These are phyloP conservation scores for Drosophila emarginata DNA, from an alignment of 2,888 invertebrate species.

Conservation along the genomic window DNA sequence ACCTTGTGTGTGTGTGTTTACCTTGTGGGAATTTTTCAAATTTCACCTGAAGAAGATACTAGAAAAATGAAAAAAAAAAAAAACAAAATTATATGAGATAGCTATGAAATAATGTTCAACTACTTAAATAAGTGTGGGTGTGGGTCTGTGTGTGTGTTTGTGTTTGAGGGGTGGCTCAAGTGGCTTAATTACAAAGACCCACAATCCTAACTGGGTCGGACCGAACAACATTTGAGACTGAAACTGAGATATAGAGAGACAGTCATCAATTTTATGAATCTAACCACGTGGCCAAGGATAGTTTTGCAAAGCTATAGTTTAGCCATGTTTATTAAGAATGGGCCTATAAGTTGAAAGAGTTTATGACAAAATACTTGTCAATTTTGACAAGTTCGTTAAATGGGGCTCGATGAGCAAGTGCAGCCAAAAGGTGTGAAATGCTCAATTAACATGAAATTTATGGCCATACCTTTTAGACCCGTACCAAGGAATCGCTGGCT, in stretches of 20 bases:
- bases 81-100: slow-evolving; percentile 36
- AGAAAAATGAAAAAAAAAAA: too few species aligned
- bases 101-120: slow-evolving; percentile 54
- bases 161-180: slow-evolving; percentile 43
- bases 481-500: slow-evolving; percentile 8
- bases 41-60: slow-evolving; percentile 12
- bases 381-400: slow-evolving; percentile 78
- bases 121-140: slow-evolving; percentile 36
- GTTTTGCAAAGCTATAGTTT: slow-evolving; percentile 39
- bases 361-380: slow-evolving; percentile 79
- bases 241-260: neutral
- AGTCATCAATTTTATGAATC: neutral
- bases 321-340: slow-evolving; percentile 44
- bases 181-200: slow-evolving; percentile 47
- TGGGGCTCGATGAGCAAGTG: slow-evolving; percentile 38
- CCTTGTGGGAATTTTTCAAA: slow-evolving; percentile 33
- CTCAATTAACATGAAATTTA: slow-evolving; percentile 80
- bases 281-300: slow-evolving; percentile 51
- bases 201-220: slow-evolving; percentile 29
- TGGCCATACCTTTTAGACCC: slow-evolving; percentile 44
- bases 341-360: slow-evolving; percentile 70
- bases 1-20: slow-evolving; percentile 25
- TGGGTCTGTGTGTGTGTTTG: slow-evolving; percentile 36
- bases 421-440: slow-evolving; percentile 77
- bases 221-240: slow-evolving; percentile 16